phyloP scores from a whole-genome alignment of 1,140 invertebrate species.

The Pygmarrhopalites habei region DNA sequence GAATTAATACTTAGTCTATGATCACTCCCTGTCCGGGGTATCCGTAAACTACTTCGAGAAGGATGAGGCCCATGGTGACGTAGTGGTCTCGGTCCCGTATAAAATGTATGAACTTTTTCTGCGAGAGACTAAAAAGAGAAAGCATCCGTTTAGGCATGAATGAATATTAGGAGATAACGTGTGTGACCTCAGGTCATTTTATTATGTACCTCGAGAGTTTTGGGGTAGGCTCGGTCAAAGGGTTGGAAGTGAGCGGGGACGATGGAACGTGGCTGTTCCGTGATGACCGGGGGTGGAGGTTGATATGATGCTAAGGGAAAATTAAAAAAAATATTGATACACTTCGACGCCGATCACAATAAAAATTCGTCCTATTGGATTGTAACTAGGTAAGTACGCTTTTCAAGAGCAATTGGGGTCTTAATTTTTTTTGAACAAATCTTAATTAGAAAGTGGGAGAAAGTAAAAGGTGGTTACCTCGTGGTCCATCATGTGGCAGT shows the following conservation, averaged over 20 bases:
- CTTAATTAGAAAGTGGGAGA: too few relatives aligned
- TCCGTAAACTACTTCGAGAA: slow-evolving; percentile 44
- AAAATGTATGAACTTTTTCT: slow-evolving; percentile 80
- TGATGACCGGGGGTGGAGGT: slow-evolving; percentile 72
- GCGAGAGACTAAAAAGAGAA: too few relatives aligned
- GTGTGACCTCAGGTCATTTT: too few relatives aligned
- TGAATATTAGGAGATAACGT: too few relatives aligned
- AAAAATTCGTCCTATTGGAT: too few relatives aligned
- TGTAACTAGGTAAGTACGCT: too few relatives aligned
- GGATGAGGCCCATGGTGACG: slow-evolving; percentile 55
- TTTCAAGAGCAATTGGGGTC: too few relatives aligned
- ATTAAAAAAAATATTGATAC: too few relatives aligned
- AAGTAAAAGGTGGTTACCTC: slow-evolving; percentile 11
- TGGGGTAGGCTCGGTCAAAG: slow-evolving; percentile 74
- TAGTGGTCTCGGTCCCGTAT: slow-evolving; percentile 52
- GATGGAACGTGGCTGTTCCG: slow-evolving; percentile 71
- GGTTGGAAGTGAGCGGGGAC: slow-evolving; percentile 68
- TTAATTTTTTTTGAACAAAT: too few relatives aligned
- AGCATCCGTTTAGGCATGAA: too few relatives aligned
- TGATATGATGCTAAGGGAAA: slow-evolving; percentile 38
- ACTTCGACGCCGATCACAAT: too few relatives aligned
- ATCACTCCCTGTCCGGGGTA: slow-evolving; percentile 74
- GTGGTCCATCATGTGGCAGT: slow-evolving; percentile 3
- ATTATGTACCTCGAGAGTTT: slow-evolving; percentile 82
- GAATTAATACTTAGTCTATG: slow-evolving; percentile 51